Conservation (phyloP, 2,888 invertebrate species). For the Hydrotaea cyrtoneurina region DNA sequence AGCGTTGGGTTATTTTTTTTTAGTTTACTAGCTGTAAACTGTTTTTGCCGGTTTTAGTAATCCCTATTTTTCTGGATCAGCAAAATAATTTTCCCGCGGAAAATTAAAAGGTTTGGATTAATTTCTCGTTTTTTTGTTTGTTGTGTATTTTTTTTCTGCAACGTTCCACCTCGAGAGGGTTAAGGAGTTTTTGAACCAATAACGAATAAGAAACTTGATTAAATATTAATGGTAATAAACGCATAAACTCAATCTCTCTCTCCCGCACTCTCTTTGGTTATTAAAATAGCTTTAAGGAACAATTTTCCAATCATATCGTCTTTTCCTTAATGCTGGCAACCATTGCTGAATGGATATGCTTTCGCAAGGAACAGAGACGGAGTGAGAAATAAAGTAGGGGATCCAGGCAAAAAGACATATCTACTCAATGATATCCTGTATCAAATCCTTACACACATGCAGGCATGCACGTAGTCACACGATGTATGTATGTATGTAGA, state of each 20-base stretch:
- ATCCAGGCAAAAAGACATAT: constrained; percentile 7
- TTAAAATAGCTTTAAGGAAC: constrained; percentile 1
- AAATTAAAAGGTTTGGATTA: too few species aligned
- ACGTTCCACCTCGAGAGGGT: too few species aligned
- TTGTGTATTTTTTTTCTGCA: too few species aligned
- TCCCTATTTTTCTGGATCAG: too few species aligned
- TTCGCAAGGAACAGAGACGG: not conserved
- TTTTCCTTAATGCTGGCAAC: not conserved
- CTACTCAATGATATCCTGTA: constrained; percentile 27
- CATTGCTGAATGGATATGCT: not conserved
- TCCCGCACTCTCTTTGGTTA: too few species aligned
- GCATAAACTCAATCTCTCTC: constrained; percentile 5
- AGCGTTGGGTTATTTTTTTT: too few species aligned
- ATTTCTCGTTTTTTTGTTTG: too few species aligned
- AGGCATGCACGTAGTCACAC: not conserved
- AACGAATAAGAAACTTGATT: not conserved
- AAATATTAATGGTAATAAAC: not conserved
- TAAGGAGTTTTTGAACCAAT: too few species aligned
- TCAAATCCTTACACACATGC: not conserved
- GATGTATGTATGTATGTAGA: not conserved
- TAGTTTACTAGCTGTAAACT: too few species aligned
- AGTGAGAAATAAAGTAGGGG: not conserved
- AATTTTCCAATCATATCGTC: constrained; percentile 19
- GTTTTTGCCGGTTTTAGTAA: too few species aligned
- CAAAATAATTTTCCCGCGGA: too few species aligned